These are phyloP conservation scores for Orbicella faveolata DNA, from an alignment of 64 coral and sea anemone species.

Conservation along the genomic window DNA sequence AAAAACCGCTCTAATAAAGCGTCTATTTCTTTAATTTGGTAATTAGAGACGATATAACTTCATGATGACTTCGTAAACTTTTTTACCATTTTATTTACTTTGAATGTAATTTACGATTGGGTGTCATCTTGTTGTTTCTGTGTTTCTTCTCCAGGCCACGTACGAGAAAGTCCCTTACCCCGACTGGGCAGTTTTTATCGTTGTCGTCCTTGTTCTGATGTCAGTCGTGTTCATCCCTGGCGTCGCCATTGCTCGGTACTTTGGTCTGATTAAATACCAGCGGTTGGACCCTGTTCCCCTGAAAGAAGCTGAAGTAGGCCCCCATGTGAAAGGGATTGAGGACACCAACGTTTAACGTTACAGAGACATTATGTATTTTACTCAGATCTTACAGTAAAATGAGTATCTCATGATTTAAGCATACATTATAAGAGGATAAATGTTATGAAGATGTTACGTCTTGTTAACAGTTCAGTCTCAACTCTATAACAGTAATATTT, in stretches of 20 bases:
- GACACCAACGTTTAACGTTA: slow-evolving; percentile 12
- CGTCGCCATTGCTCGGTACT: slow-evolving; percentile 71
- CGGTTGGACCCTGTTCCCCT: slow-evolving; percentile 13
- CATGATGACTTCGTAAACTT: no score
- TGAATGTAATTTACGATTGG: not conserved
- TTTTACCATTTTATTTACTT: no score
- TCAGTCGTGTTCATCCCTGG: slow-evolving; percentile 78
- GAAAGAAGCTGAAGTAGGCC: not conserved
- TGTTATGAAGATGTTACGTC: no score
- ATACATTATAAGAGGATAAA: no score
- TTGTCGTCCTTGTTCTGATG: slow-evolving; percentile 57
- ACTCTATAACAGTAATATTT: no score
- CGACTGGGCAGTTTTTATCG: slow-evolving; percentile 78
- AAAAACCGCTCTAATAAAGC: no score
- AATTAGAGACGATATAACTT: no score
- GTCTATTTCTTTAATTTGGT: no score
- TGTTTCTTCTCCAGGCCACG: slow-evolving; percentile 43
- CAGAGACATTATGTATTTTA: no score
- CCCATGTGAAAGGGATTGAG: not conserved
- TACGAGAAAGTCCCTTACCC: slow-evolving; percentile 75
- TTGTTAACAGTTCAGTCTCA: no score
- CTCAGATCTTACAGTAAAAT: no score
- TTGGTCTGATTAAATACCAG: slow-evolving; percentile 40
- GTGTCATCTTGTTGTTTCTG: not conserved
- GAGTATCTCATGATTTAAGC: no score